Evolutionary conservation across 37 sponge, comb jelly and placozoan species (phyloP).

Genomic region (Mnemiopsis leidyi): DNA sequence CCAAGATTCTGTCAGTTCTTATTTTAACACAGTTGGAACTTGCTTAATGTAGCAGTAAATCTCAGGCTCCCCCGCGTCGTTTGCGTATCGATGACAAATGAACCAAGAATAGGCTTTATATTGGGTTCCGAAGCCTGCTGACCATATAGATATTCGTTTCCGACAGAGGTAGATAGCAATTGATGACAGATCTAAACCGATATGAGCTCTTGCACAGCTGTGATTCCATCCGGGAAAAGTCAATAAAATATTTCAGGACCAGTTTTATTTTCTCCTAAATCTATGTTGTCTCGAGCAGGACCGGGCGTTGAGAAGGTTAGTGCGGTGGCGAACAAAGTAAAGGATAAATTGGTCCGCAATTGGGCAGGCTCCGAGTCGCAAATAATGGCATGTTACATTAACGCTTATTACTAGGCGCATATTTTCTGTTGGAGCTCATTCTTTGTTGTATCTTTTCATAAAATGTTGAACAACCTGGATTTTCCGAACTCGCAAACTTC

Average conservation of each 20-base stretch:
- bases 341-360: not conserved
- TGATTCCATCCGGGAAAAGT: too few species aligned
- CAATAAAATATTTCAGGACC: too few species aligned
- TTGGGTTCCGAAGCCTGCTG: not conserved
- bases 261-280: too few species aligned
- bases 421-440: not conserved
- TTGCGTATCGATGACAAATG: not conserved
- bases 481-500: not conserved
- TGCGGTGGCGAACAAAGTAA: not conserved
- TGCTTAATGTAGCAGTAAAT: not conserved
- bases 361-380: not conserved
- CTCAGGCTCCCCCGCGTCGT: not conserved
- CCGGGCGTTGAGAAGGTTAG: not conserved
- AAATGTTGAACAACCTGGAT: not conserved
- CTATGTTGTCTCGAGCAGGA: too few species aligned
- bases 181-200: not conserved
- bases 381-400: not conserved
- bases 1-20: not conserved
- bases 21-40: not conserved
- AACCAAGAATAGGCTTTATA: not conserved
- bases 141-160: not conserved
- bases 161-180: not conserved
- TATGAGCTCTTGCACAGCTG: not conserved
- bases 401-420: not conserved
- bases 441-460: not conserved